Evolutionary conservation across 2,797 vertebrate genomes (phyloP), one percentile per base, ranked within the genome.

Genomic region (Spatula versicolor): DNA sequence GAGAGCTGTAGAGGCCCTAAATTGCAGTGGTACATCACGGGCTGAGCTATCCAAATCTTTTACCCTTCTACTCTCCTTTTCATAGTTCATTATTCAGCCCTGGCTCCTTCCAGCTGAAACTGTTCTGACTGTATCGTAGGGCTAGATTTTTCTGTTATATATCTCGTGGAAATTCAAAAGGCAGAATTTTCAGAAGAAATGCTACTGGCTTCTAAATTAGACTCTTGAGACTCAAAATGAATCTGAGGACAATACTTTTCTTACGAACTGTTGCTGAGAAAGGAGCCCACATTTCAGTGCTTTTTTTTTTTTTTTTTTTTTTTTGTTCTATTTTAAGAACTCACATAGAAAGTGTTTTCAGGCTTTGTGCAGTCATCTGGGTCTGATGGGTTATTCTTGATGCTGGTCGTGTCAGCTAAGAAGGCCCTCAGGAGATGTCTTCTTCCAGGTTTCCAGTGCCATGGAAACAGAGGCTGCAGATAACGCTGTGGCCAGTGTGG

Each of bases 341-440:
- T 83, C 67, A 15, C 72, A 56, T 33, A 93, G 83, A 89, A 95
- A 76, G 22, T 75, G 37, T 45, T 69, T 89, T 95, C 93, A 88
- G 66, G 71, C 10, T 95, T 85, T n/a, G 62, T 82, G 59, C 75
- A 94, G 68, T 66, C 85, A 81, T 69, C 78, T 31, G 21, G 45
- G 37, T 95, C 75, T 91, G 62, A 83, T 66, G 52, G 78, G 76
- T 90, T 95, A 67, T 79, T 79, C 80, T 87, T 64, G 55, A 80
- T 46, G 46, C 54, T 84, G 69, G 41, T 56, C 69, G 46, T 13
- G 3, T 88, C 67, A 95, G 52, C 79, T 30, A 85, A 86, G 77
- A 92, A 68, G 63, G 72, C 35, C 86, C 76, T 71, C 37, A 90
- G 82, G 88, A 95, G 30, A 55, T 4, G 6, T 63, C 88, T 88